Conservation (phyloP, 2,113 vertebrate genomes). For the Alligator sinensis region DNA sequence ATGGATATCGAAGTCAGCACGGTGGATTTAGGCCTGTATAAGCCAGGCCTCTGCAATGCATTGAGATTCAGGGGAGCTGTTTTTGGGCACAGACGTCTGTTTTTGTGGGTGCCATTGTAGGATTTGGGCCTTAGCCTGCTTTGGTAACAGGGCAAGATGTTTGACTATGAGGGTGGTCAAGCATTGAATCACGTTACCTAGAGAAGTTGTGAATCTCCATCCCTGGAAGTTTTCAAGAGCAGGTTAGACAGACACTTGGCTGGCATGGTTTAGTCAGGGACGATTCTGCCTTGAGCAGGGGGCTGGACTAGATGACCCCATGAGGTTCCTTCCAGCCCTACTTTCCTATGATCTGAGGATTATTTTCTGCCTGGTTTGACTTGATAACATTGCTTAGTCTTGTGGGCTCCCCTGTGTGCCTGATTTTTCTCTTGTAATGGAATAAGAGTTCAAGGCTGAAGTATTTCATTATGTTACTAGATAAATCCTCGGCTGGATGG, state of each 20-base stretch:
- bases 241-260: too few species aligned
- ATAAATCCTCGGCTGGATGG: slow-evolving; percentile 95
- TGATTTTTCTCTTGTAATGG: neutral
- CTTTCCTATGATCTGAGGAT: too few species aligned
- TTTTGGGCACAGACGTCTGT: neutral
- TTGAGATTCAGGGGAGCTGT: neutral
- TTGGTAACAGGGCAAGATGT: accelerated
- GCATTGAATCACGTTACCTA: too few species aligned
- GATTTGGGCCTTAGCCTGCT: accelerated
- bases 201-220: too few species aligned
- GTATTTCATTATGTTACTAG: slow-evolving; percentile 72
- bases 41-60: neutral
- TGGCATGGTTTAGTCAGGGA: too few species aligned
- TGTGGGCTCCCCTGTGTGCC: neutral
- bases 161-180: neutral
- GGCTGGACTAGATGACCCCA: too few species aligned
- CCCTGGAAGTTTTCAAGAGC: too few species aligned
- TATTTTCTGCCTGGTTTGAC: neutral
- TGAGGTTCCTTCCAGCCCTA: too few species aligned
- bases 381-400: neutral
- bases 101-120: neutral
- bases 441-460: neutral
- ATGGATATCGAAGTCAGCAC: neutral
- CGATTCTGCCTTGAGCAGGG: too few species aligned
- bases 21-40: neutral